A percentile compares a stretch with the other conserved stretches of the same genome.
phyloP scores from a whole-genome alignment of 2,113 vertebrate genomes.

The Empidonax traillii region DNA sequence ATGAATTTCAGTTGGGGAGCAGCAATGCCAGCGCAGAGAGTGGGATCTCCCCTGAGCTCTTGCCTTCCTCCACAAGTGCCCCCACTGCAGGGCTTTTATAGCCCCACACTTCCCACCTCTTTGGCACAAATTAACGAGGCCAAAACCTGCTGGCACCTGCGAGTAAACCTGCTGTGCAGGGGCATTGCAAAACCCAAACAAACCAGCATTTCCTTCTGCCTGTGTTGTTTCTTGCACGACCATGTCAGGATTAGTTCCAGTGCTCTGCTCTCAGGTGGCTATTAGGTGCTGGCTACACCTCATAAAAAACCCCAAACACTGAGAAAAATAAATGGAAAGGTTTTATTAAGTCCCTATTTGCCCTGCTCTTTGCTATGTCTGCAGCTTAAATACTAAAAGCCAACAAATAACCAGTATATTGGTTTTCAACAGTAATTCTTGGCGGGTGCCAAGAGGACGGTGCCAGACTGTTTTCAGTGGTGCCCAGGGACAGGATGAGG shows the following conservation, averaged over 20 bases:
- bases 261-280: background rate
- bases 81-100: background rate
- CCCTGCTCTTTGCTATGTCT: background rate
- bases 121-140: background rate
- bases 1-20: background rate
- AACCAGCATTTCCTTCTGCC: background rate
- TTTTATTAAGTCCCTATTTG: background rate
- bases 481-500: background rate
- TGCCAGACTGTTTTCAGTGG: background rate
- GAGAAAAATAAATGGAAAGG: background rate
- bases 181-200: no score
- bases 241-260: background rate
- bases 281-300: background rate
- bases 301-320: fast-evolving
- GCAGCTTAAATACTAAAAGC: background rate
- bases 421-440: background rate
- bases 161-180: background rate
- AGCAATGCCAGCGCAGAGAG: background rate
- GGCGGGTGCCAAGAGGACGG: background rate
- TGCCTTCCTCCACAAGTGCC: background rate
- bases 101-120: background rate
- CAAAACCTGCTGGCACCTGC: background rate
- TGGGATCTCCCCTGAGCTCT: background rate
- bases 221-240: background rate
- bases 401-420: background rate